A percentile compares a stretch with the other conserved stretches of the same genome.
Evolutionary conservation across 2,888 invertebrate species (phyloP).

Genomic region (Stenotaenia linearis): DNA sequence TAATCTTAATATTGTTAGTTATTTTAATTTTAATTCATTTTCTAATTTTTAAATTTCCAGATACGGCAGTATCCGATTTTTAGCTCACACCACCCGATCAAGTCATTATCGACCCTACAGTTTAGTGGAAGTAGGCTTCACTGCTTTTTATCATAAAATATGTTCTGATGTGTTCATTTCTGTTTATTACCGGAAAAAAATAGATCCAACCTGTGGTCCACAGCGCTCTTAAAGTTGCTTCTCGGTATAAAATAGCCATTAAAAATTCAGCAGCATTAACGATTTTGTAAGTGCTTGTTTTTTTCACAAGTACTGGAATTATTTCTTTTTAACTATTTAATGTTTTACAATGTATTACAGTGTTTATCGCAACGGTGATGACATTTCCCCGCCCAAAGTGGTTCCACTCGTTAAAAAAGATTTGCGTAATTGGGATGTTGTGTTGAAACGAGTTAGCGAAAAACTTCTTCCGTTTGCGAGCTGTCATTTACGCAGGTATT

Average conservation of each 20-base stretch:
- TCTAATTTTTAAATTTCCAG: neutral
- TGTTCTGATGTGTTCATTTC: neutral
- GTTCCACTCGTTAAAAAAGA: slow-evolving; percentile 21
- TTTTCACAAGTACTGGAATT: neutral
- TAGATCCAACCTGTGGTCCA: neutral
- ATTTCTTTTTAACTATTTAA: neutral
- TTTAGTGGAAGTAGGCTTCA: neutral
- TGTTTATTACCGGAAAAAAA: neutral
- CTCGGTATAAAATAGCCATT: neutral
- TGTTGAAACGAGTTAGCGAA: slow-evolving; percentile 3
- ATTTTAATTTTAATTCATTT: slow-evolving; percentile 27
- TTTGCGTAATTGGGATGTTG: slow-evolving; percentile 4
- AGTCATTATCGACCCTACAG: neutral
- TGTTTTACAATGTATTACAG: no score
- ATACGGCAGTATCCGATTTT: neutral
- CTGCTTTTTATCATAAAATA: neutral
- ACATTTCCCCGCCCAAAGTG: slow-evolving; percentile 34
- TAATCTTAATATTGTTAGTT: no score
- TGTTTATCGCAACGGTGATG: slow-evolving; percentile 35
- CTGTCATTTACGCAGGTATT: neutral
- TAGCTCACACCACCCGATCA: neutral
- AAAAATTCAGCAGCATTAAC: slow-evolving; percentile 2
- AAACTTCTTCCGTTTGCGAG: neutral
- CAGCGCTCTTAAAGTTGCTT: neutral
- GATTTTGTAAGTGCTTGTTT: slow-evolving; percentile 9